These are phyloP conservation scores for Byasa hedistus DNA, from an alignment of 2,888 invertebrate genomes.

Conservation along the genomic window DNA sequence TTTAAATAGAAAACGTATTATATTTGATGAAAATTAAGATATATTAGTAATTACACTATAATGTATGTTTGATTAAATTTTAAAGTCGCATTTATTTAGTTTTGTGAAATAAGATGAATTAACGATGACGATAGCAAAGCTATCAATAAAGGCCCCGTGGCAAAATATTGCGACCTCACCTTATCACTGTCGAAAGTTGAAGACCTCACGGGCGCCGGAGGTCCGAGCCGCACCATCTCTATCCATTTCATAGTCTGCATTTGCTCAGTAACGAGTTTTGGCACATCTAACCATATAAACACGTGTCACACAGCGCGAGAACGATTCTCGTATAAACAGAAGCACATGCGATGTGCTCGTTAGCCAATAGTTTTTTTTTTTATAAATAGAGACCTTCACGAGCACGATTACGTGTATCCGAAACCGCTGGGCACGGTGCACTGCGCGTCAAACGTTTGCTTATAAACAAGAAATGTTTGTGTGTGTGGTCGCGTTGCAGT, in stretches of 20 bases:
- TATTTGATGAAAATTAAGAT: too few relatives aligned
- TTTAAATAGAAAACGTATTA: background rate
- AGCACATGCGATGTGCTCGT: constrained; percentile 42
- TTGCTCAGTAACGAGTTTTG: constrained; percentile 36
- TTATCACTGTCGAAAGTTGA: constrained; percentile 64
- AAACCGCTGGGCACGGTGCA: constrained; percentile 51
- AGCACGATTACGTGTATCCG: constrained; percentile 66
- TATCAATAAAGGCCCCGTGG: constrained; percentile 14
- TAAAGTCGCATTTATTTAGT: background rate
- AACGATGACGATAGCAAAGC: constrained; percentile 14
- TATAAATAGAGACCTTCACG: constrained; percentile 62
- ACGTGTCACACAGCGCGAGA: constrained; percentile 28
- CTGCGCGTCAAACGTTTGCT: constrained; percentile 51
- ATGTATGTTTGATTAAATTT: background rate
- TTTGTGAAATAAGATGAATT: background rate
- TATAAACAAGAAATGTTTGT: constrained; percentile 64
- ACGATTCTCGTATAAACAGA: constrained; percentile 38
- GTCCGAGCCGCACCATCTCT: constrained; percentile 72
- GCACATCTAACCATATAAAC: constrained; percentile 32
- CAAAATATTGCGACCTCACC: constrained; percentile 50
- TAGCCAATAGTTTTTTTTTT: constrained; percentile 36
- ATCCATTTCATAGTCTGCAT: constrained; percentile 76
- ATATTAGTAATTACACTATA: background rate
- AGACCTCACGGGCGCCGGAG: constrained; percentile 54
- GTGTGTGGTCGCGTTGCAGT: constrained; percentile 42